These are phyloP conservation scores for Enteromius unitaeniatus DNA, from an alignment of 2,797 vertebrate species.

Conservation along the genomic window DNA sequence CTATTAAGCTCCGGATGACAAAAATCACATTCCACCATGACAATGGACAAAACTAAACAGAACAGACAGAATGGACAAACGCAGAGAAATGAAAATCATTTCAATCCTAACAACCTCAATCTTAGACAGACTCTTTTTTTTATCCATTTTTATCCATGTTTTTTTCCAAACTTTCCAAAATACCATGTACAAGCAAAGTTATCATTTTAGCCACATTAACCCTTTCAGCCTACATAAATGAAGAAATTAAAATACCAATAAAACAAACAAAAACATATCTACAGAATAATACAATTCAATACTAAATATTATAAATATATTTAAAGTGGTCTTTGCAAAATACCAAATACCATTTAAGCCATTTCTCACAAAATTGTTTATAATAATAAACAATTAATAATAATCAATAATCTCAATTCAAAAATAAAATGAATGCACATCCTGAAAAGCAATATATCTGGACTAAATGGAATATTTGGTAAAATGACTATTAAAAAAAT, in stretches of 20 bases:
- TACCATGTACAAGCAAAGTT: background rate
- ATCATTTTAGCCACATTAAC: background rate
- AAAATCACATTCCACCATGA: constrained; percentile 8
- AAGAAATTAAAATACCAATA: background rate
- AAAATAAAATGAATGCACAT: background rate
- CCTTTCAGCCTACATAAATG: background rate
- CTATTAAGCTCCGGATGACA: constrained; percentile 15
- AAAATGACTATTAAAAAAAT: background rate
- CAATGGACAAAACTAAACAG: constrained; percentile 11
- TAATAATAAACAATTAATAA: too few species aligned
- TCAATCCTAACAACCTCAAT: background rate
- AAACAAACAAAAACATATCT: background rate
- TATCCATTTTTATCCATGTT: background rate
- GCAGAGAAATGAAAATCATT: background rate
- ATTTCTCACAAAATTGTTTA: background rate
- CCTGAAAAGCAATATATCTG: background rate
- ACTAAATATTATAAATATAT: too few species aligned
- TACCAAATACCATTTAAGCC: background rate
- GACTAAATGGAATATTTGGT: background rate
- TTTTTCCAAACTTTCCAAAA: background rate
- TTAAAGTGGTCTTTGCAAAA: background rate
- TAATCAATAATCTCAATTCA: background rate
- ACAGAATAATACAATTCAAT: background rate
- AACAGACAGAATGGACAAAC: constrained; percentile 7
- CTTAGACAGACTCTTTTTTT: too few species aligned